Evolutionary conservation across 1,140 invertebrate genomes (phyloP), one percentile per base, ranked within the genome.

Genomic region (Dryas iulia): DNA sequence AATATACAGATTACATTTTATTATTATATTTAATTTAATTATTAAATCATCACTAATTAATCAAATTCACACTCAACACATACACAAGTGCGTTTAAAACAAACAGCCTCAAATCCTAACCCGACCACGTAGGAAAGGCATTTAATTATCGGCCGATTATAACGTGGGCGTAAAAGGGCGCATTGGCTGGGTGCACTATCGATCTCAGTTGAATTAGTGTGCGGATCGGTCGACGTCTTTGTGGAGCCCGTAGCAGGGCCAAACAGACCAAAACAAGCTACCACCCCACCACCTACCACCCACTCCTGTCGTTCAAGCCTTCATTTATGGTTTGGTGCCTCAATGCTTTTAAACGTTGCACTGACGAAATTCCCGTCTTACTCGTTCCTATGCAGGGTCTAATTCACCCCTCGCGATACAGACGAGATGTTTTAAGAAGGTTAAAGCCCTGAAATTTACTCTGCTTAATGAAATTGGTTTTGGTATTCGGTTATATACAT

Each of bases 121-220:
- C 6, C 39, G 18, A 18, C 35, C 12, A n/a, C 14, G 10, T 18
- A 10, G 39, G 21, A 77, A 81, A 84, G 79, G 78, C 75, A 83
- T 83, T 83, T 87, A 86, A 89, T 89, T 87, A 87, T 80, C 71
- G 73, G 66, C 57, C 66, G 74, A 78, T 78, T 77, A 80, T 77
- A 76, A 83, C 77, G 82, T 83, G 81, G 79, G 81, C 85, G 76
- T 83, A 76, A 90, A 90, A 89, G 83, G 84, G 86, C 86, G 81
- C 62, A 69, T 69, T 79, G 78, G 83, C 76, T 78, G 82, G 83
- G 81, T 89, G 89, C 89, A 87, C 86, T 91, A 91, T 91, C 89
- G 89, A 91, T 91, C 86, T 89, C 79, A 71, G 85, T 85, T 87
- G 87, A 91, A 91, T 91, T 91, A 91, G 87, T 89, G 89, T 84